phyloP scores from a whole-genome alignment of 92 coral and sea anemone species.

The Plumapathes pennacea region DNA sequence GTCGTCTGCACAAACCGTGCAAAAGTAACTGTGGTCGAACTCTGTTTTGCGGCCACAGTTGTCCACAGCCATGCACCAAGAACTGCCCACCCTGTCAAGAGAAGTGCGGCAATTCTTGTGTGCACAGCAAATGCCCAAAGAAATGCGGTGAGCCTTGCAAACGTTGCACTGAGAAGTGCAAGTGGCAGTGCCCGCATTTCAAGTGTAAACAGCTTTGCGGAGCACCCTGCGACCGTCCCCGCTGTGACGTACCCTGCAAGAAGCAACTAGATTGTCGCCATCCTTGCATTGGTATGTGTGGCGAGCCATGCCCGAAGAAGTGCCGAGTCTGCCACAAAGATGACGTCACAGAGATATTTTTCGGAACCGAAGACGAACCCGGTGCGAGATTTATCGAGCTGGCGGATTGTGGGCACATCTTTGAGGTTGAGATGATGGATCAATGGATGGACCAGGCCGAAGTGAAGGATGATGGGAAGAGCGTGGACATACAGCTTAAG shows the following conservation, averaged over 20 bases:
- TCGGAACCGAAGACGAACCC: slow-evolving; percentile 84
- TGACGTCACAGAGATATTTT: slow-evolving; percentile 81
- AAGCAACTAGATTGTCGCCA: slow-evolving; percentile 58
- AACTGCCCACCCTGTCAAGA: slow-evolving; percentile 88
- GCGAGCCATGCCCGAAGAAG: slow-evolving; percentile 89
- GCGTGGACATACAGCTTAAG: slow-evolving; percentile 62
- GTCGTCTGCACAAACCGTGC: slow-evolving; percentile 80
- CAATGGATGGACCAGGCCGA: slow-evolving; percentile 69
- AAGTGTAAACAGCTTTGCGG: slow-evolving; percentile 72
- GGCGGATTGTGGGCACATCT: slow-evolving; percentile 84
- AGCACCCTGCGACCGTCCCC: slow-evolving; percentile 66
- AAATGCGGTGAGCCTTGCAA: slow-evolving; percentile 85
- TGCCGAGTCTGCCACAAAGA: slow-evolving; percentile 85
- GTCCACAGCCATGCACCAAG: slow-evolving; percentile 75
- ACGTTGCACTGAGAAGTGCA: slow-evolving; percentile 68
- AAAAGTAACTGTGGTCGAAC: slow-evolving; percentile 64
- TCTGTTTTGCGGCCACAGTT: slow-evolving; percentile 84
- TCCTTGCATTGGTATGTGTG: slow-evolving; percentile 91
- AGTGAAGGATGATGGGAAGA: slow-evolving; percentile 27
- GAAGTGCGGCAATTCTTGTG: slow-evolving; percentile 69
- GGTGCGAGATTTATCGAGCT: slow-evolving; percentile 83
- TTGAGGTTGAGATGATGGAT: slow-evolving; percentile 81
- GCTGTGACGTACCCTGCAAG: slow-evolving; percentile 71
- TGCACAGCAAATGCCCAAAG: slow-evolving; percentile 77
- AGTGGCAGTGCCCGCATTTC: slow-evolving; percentile 72